Base-by-base conservation (phyloP, 2,888 invertebrate genomes). In the Patella caerulea region DNA sequence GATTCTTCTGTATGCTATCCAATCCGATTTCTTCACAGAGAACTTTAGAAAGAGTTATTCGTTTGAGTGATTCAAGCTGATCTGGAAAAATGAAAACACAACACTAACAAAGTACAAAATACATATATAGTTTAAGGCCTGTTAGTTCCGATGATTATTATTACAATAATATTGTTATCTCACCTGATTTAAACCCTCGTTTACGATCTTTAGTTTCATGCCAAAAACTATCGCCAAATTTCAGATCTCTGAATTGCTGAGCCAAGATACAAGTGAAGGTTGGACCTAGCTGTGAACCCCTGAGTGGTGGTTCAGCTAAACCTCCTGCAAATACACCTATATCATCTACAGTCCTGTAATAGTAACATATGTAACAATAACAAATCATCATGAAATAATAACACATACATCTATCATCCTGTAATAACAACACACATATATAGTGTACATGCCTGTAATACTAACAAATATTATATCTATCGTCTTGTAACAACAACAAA, bases 281-380 rank as follows among this genome's bases (percentile, higher is more conserved):
- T 0, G 97, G 96, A 0, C 97, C 97, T 74, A 97, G 93, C 34
- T 97, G 94, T 1, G 95, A 95, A 3, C 95, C 96, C 85, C 92
- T 92, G 77, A 93, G 95, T 78, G 96, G 96, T 14, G 93, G 93
- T 89, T 98, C 98, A 15, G 96, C 95, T 65, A 97, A 90, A 0
- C 96, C 96, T 0, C 97, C 98, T 1, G 96, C 95, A 92, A 97
- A 98, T 53, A 97, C 91, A 91, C 98, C 98, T 54, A 98, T 94
- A 91, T 98, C 97, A 7, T 96, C 95, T 0, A 97, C 95, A 54
- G 93, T 93, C 79, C 94, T 94, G 92, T 19, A 83, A 81, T 73
- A 24, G 11, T 45, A 29, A 54, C 69, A 24, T 7, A 56, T 4
- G 34, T 45, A 45, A 45, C 9, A 45, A 45, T 45, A 45, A 45